Percentiles rank a stretch among this genome's conserved stretches.
phyloP scores from a whole-genome alignment of 2,888 invertebrate species.

The Proisotoma minuta region DNA sequence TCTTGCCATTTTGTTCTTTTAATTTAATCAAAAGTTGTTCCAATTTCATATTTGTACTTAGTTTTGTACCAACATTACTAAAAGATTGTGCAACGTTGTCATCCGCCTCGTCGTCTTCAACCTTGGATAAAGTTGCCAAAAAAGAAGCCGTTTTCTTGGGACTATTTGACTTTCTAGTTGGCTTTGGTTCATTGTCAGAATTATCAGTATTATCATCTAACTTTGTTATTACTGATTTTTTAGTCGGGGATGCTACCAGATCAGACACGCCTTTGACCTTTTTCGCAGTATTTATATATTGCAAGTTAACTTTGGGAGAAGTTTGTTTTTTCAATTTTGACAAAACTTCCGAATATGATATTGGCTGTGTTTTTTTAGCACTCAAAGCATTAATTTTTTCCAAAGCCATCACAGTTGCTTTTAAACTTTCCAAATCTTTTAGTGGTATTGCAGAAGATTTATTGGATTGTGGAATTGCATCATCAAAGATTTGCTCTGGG shows the following conservation, averaged over 20 bases:
- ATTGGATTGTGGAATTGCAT: conserved; percentile 9
- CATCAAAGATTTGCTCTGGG: background rate
- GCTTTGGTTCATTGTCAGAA: background rate
- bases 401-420: conserved; percentile 33
- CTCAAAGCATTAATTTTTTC: conserved; percentile 29
- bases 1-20: background rate
- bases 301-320: background rate
- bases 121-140: background rate
- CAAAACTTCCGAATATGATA: conserved; percentile 10
- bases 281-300: no score
- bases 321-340: background rate
- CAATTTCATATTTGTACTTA: background rate
- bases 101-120: conserved; percentile 22
- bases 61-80: background rate
- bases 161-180: background rate
- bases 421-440: conserved; percentile 21
- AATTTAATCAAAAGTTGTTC: background rate
- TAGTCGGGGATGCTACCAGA: background rate
- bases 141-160: background rate
- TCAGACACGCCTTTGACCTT: background rate
- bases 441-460: conserved; percentile 1
- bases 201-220: no score
- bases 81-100: background rate
- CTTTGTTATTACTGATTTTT: background rate
- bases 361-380: conserved; percentile 13